A percentile compares a stretch with the other conserved stretches of the same genome.
These are phyloP conservation scores for Cantharis flavilabris DNA, from an alignment of 2,888 invertebrate genomes.

Conservation along the genomic window DNA sequence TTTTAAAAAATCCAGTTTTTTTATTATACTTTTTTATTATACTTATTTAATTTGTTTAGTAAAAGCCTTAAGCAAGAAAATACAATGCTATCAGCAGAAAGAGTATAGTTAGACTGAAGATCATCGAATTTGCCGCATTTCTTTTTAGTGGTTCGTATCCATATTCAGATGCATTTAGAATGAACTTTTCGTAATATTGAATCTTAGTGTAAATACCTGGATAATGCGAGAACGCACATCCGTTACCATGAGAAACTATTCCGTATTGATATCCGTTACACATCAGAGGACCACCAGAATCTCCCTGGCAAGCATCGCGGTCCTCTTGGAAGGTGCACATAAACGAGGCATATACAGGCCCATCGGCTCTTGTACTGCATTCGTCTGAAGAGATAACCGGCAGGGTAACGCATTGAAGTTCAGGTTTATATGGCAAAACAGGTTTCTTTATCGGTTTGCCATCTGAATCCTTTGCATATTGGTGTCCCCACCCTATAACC, in stretches of 20 bases:
- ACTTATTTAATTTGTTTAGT: too few species aligned
- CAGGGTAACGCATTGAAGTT: not conserved
- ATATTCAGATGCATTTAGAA: not conserved
- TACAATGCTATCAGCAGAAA: not conserved
- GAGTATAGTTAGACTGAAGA: not conserved
- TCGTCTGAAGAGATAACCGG: not conserved
- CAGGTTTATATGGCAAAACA: not conserved
- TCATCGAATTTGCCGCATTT: rapidly evolving
- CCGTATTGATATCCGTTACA: slow-evolving; percentile 13
- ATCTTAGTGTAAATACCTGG: not conserved
- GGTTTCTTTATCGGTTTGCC: not conserved
- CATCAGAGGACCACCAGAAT: slow-evolving; percentile 13
- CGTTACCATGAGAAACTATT: not conserved
- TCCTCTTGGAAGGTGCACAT: not conserved
- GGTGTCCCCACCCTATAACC: not conserved
- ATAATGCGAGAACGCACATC: not conserved
- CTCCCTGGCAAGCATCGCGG: not conserved
- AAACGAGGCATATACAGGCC: not conserved
- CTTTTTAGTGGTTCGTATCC: not conserved
- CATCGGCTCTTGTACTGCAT: rapidly evolving
- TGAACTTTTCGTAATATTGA: slow-evolving; percentile 1
- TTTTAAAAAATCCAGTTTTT: too few species aligned
- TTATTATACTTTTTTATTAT: too few species aligned
- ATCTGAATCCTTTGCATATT: not conserved
- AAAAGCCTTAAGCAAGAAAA: not conserved